Conservation (phyloP, 2,888 invertebrate species). For the Ceratothoa steindachneri region DNA sequence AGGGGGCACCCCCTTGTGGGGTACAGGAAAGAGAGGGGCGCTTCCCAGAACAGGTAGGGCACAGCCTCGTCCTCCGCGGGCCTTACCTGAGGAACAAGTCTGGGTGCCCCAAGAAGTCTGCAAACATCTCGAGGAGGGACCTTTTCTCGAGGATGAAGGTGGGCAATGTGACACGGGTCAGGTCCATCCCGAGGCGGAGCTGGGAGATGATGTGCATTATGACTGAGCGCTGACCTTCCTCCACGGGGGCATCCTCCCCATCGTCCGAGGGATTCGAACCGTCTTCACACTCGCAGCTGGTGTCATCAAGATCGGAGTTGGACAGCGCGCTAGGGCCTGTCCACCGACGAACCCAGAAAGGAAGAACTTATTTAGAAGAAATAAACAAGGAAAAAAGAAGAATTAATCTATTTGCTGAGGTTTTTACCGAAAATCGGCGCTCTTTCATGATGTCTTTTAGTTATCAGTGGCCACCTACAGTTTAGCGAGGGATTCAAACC, state of each 20-base stretch:
- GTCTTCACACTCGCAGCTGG: constrained; percentile 38
- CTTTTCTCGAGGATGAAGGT: constrained; percentile 57
- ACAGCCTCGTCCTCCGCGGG: too few relatives aligned
- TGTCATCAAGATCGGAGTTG: constrained; percentile 9
- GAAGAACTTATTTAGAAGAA: too few relatives aligned
- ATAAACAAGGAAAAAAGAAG: not conserved
- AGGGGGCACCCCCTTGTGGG: too few relatives aligned
- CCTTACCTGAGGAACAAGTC: constrained; percentile 54
- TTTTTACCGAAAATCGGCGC: too few relatives aligned
- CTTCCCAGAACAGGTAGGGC: not conserved
- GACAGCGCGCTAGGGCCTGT: too few relatives aligned
- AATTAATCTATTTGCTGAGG: too few relatives aligned
- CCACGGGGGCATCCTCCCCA: constrained; percentile 27
- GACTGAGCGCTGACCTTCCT: constrained; percentile 50
- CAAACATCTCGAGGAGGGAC: constrained; percentile 57
- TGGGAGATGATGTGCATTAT: constrained; percentile 56
- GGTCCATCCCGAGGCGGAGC: constrained; percentile 58
- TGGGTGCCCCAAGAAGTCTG: constrained; percentile 57
- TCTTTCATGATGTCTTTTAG: too few relatives aligned
- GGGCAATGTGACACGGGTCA: constrained; percentile 56
- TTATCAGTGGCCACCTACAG: too few relatives aligned
- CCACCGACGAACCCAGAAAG: too few relatives aligned
- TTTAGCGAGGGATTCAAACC: too few relatives aligned
- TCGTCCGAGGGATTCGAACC: constrained; percentile 7
- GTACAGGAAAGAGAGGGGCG: too few relatives aligned